Base-by-base conservation (phyloP, 2,888 invertebrate genomes). In the Horisme vitalbata region DNA sequence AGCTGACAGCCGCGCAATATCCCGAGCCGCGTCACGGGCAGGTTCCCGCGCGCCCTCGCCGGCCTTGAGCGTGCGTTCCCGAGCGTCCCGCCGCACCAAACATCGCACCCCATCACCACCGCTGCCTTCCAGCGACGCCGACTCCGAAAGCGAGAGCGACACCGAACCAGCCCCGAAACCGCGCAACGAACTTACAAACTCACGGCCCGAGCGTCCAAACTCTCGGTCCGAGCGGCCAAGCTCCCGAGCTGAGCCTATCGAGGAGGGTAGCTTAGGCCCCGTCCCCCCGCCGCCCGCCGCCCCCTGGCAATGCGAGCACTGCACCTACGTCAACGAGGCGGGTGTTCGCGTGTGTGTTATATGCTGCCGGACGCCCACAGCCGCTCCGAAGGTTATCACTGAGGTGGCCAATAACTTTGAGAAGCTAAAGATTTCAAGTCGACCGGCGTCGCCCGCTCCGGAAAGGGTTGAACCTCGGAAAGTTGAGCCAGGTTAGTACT, bases 241-340 rank as follows among this genome's bases (percentile, higher is more conserved):
- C 21, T 41, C 41, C 1, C 33, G 38, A 6, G 5, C 12, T 23
- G 41, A 45, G 10, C 27, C 14, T 3, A 8, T 35, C 14, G 52
- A 75, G n/a, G 79, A 81, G 27, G 79, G 79, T 35, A 73, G 67
- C 21, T 63, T 78, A 20, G 87, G 85, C 1, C 82, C 79, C 1
- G 85, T 90, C 8, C 91, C 91, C 0, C 85, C 89, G 1, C 87
- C 91, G 8, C 92, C 93, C 0, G 83, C 77, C 24, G 83, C 91
- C 8, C 86, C 92, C 41, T 97, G 97, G 97, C 93, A 95, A 55
- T 97, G 97, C 75, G 95, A 96, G 68, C 96, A 96, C 68, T 97
- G 97, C 72, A 97, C 97, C 0, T 97, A 94, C 72, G 94, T 96
- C 2, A 97, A 97, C 72, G 94, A 95, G 50, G 86, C 94, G 0